A percentile compares a stretch with the other conserved stretches of the same genome.
phyloP scores from a whole-genome alignment of 1,140 invertebrate genomes.

The Papilio polytes region DNA sequence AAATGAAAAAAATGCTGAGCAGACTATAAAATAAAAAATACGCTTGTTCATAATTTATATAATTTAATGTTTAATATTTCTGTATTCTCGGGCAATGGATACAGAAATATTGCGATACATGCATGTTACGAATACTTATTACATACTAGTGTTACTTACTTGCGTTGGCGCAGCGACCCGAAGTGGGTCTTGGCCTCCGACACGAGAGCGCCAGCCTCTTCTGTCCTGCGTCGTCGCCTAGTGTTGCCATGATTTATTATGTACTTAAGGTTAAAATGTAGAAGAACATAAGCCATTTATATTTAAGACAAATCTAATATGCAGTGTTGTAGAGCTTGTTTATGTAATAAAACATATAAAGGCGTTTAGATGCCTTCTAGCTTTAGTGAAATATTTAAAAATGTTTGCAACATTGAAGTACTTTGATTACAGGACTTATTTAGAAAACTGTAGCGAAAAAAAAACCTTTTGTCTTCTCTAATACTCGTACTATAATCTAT shows the following conservation, averaged over 20 bases:
- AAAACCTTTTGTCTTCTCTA: not conserved
- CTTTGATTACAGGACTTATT: not conserved
- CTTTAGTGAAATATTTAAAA: not conserved
- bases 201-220: no score
- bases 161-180: no score
- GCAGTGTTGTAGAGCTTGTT: not conserved
- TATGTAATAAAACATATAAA: not conserved
- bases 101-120: conserved; percentile 54
- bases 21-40: conserved; percentile 70
- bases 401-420: conserved; percentile 34
- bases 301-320: not conserved
- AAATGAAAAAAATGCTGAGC: conserved; percentile 63
- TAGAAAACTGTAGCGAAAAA: not conserved
- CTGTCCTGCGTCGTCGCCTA: no score
- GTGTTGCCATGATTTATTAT: not conserved
- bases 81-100: conserved; percentile 77
- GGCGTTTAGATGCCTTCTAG: conserved; percentile 7
- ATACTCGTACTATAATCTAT: not conserved
- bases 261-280: not conserved
- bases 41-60: conserved; percentile 41
- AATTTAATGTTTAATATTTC: conserved; percentile 48
- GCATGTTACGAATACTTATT: conserved; percentile 3
- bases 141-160: not conserved
- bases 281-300: not conserved
- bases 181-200: no score